A percentile compares a stretch with the other conserved stretches of the same genome.
Evolutionary conservation across 2,113 vertebrate species (phyloP).

Genomic region (Catagonus wagneri): DNA sequence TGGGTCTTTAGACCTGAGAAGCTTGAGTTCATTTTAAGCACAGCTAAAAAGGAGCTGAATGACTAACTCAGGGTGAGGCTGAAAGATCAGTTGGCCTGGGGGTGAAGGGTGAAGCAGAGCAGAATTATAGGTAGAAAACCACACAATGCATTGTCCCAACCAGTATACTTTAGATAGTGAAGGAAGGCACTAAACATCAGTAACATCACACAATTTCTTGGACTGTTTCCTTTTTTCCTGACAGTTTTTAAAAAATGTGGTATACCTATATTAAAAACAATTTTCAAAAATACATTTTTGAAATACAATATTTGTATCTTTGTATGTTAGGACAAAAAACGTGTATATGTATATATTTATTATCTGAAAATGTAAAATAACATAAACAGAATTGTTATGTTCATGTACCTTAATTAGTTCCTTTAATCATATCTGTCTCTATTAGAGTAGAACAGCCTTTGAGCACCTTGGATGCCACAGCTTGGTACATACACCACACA

Average conservation of each 20-base stretch:
- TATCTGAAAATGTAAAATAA: conserved; percentile 13
- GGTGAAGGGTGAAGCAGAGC: not conserved
- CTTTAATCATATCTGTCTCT: not conserved
- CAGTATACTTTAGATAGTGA: not conserved
- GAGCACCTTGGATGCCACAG: not conserved
- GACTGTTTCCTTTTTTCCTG: not conserved
- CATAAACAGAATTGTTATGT: not conserved
- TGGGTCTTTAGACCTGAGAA: conserved; percentile 24
- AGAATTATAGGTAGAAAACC: not conserved
- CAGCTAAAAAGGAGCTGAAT: not conserved
- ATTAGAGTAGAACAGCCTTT: not conserved
- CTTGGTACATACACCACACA: not conserved
- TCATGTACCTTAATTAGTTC: not conserved
- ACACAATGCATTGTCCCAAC: not conserved
- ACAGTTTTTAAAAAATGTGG: not conserved
- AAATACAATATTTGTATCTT: not conserved
- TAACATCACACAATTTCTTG: not conserved
- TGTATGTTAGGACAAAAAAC: not conserved
- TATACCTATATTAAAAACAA: not conserved
- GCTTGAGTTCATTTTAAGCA: not conserved
- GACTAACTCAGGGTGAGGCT: not conserved
- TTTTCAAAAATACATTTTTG: not conserved
- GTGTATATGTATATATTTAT: not conserved
- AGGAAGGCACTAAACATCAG: not conserved
- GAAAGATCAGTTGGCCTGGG: not conserved